phyloP scores from a whole-genome alignment of 2,888 invertebrate genomes.

The Eupithecia subfuscata region DNA sequence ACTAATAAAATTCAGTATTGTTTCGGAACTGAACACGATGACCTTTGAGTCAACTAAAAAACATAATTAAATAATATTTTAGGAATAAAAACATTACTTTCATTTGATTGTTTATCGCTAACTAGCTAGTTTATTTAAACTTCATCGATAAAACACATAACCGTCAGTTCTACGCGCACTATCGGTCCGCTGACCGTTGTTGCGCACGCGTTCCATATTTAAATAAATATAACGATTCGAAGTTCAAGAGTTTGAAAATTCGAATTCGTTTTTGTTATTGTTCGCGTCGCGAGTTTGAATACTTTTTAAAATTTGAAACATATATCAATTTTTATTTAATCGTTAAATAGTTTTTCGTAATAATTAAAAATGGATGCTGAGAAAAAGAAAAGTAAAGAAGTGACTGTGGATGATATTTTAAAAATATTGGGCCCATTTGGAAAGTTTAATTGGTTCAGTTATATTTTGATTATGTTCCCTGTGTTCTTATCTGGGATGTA shows the following conservation, averaged over 20 bases:
- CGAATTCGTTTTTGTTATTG: slow-evolving; percentile 10
- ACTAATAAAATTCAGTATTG: neutral
- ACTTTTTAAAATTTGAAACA: neutral
- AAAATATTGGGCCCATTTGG: slow-evolving; percentile 73
- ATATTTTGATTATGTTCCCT: slow-evolving; percentile 70
- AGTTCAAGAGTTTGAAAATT: slow-evolving; percentile 36
- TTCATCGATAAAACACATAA: slow-evolving; percentile 71
- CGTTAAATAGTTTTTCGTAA: neutral
- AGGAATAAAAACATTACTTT: slow-evolving; percentile 25
- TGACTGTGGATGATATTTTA: slow-evolving; percentile 77
- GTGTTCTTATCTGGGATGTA: slow-evolving; percentile 77
- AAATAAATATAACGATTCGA: slow-evolving; percentile 43
- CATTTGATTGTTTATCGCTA: slow-evolving; percentile 39
- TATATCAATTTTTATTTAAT: neutral
- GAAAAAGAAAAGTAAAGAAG: slow-evolving; percentile 66
- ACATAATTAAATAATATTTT: neutral
- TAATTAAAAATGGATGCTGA: slow-evolving; percentile 69
- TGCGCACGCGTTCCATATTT: slow-evolving; percentile 56
- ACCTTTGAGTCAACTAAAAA: neutral
- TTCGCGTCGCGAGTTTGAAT: neutral
- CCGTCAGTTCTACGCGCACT: slow-evolving; percentile 59
- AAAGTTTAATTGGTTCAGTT: slow-evolving; percentile 72
- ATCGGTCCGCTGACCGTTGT: slow-evolving; percentile 57
- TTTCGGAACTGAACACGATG: neutral
- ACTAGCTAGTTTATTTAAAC: slow-evolving; percentile 55